Evolutionary conservation across 2,888 invertebrate species (phyloP), one percentile per base, ranked within the genome.

Genomic region (Hirudinaria manillensis): DNA sequence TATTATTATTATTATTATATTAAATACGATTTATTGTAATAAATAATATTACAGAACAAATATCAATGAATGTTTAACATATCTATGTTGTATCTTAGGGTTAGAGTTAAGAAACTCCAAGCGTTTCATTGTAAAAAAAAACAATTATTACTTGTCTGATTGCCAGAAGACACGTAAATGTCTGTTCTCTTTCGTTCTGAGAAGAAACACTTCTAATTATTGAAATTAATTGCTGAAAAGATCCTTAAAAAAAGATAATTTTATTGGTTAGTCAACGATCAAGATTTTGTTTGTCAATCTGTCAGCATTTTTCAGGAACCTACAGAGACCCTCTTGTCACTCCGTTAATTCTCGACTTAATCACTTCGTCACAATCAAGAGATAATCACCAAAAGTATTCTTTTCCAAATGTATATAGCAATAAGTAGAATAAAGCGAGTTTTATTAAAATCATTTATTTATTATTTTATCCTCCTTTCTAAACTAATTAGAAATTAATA

Each of bases 161-260:
- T 29, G 80, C 79, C 55, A 80, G 73, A 16, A 80, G 76, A 66
- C 79, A 77, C 24, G 80, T 80, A 72, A 80, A 80, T 6, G 80
- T 80, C 70, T 80, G 80, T 65, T 80, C 77, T 65, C 79, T 79
- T 70, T 80, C 80, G 61, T 80, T 79, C 80, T 80, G 77, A 66
- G 77, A 77, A 34, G 51, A 75, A 65, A 65, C 45, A 34, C 13
- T 61, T 27, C 24, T 13, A 13, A 61, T 61, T 27, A 13, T 61
- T 1, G 21, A 27, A 16, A 61, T 61, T 61, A 61, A 16, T 4
- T 27, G 1, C 0, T 1, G 36, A 32, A 36, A 34, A 68, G 2
- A 34, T 45, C 16, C 3, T 45, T 1, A 16, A 6, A 10, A 45
- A 6, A 10, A 45, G 21, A 1, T 10, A 6, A 61, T 27, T 29